A percentile compares a stretch with the other conserved stretches of the same genome.
Conservation (phyloP, 1,140 invertebrate genomes). For the Paracyclopina nana region DNA sequence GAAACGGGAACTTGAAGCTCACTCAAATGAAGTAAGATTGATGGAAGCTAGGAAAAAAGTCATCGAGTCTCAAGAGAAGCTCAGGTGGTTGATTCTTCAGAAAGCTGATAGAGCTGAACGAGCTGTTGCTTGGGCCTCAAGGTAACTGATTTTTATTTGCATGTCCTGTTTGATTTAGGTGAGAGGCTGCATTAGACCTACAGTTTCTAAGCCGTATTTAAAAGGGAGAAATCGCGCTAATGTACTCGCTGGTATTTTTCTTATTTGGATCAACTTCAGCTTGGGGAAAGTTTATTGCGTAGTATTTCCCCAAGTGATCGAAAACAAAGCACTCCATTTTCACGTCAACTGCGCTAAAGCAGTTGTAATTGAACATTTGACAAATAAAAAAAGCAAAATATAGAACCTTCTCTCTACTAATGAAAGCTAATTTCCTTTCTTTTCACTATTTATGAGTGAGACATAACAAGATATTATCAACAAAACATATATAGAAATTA, state of each 20-base stretch:
- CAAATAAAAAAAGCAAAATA: too few species aligned
- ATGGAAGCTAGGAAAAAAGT: background rate
- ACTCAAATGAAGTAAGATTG: background rate
- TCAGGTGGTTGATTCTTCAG: background rate
- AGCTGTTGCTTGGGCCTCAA: background rate
- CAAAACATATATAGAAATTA: too few species aligned
- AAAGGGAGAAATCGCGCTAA: background rate
- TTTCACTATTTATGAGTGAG: too few species aligned
- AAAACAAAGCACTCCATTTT: too few species aligned
- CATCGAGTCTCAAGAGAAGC: background rate
- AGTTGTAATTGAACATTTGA: too few species aligned
- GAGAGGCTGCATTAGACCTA: background rate
- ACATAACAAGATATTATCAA: too few species aligned
- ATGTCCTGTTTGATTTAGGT: background rate
- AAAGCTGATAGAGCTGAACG: background rate
- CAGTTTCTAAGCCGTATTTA: too few species aligned
- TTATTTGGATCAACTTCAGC: background rate
- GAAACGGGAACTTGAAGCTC: background rate
- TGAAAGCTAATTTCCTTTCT: too few species aligned
- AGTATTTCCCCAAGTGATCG: background rate
- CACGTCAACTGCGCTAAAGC: too few species aligned
- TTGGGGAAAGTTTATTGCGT: background rate
- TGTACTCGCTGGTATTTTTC: background rate
- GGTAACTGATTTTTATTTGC: background rate
- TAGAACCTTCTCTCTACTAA: too few species aligned